Evolutionary conservation across 2,888 invertebrate genomes (phyloP).

Genomic region (Erynnis tages): DNA sequence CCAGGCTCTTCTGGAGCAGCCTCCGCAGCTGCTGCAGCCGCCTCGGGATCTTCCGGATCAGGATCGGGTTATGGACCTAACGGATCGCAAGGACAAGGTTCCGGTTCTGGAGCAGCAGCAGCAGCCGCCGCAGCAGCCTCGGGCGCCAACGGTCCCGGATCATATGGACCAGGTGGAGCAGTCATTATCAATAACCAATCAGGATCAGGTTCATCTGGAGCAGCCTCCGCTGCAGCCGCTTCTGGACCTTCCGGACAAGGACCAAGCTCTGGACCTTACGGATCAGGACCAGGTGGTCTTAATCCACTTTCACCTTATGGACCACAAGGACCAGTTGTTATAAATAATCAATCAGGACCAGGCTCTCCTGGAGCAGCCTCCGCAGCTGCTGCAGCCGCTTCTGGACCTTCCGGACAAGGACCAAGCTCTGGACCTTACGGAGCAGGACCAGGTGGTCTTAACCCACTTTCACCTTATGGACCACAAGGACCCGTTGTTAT

Average conservation of each 20-base stretch:
- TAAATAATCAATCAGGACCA: neutral
- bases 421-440: no score
- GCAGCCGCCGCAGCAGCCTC: neutral
- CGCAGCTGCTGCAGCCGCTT: conserved; percentile 26
- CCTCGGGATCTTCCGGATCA: neutral
- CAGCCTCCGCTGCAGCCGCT: no score
- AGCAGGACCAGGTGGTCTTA: neutral
- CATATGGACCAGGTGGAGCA: conserved; percentile 21
- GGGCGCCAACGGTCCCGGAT: no score
- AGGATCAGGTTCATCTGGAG: no score
- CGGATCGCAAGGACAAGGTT: neutral
- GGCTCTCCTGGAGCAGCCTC: neutral
- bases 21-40: neutral
- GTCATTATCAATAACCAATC: no score
- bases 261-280: neutral
- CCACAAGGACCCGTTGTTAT: neutral
- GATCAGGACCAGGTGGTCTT: neutral
- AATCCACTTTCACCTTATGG: no score
- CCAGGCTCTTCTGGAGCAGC: conserved; percentile 9
- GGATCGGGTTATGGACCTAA: neutral
- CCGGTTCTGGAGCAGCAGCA: neutral
- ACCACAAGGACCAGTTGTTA: neutral
- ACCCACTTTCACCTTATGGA: no score
- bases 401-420: neutral
- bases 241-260: neutral